Base-by-base conservation (phyloP, 2,888 invertebrate species). In the Abrostola tripartita region DNA sequence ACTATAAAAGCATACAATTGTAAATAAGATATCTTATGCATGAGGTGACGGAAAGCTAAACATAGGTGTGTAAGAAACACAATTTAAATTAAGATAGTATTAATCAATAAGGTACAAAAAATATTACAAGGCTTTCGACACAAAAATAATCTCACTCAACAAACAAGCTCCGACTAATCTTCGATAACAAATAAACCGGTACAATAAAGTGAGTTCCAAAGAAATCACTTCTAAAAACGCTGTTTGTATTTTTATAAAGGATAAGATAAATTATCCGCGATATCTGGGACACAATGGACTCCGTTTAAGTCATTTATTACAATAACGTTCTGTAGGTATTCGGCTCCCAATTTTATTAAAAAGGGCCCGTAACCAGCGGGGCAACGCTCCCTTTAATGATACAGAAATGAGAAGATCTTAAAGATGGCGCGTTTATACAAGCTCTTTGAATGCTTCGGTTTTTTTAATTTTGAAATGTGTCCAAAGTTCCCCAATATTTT, bases 261-360 rank as follows among this genome's bases (percentile, higher is more conserved):
- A 47, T 47, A 64, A 75, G 75, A 78, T 72, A 79, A 74, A 74
- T 71, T 77, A 66, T 74, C 65, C 61, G 37, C 51, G 60, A 71
- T 68, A 79, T 71, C 67, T 56, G 63, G 44, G 47, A 65, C 67
- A 79, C 66, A 74, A 72, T 72, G 37, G 65, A 69, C 58, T 47
- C 51, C 61, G 56, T 67, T 69, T 66, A 71, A 72, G 78, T 80
- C 75, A 78, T 78, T 79, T 77, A 78, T 74, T 65, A 77, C 74
- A 74, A 77, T 74, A 79, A 77, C 67, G 67, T 49, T 52, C 61
- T 40, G 56, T 61, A 61, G 44, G 61, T 74, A 77, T 71, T 74
- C 77, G 79, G 52, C 63, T 52, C 50, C 49, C 50, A 62, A 65
- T 74, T 74, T 68, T 69, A 63, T 56, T 51, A 65, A 70, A 70